These are phyloP conservation scores for Lepus oiostolus DNA, from an alignment of 2,797 vertebrate species.

Conservation along the genomic window DNA sequence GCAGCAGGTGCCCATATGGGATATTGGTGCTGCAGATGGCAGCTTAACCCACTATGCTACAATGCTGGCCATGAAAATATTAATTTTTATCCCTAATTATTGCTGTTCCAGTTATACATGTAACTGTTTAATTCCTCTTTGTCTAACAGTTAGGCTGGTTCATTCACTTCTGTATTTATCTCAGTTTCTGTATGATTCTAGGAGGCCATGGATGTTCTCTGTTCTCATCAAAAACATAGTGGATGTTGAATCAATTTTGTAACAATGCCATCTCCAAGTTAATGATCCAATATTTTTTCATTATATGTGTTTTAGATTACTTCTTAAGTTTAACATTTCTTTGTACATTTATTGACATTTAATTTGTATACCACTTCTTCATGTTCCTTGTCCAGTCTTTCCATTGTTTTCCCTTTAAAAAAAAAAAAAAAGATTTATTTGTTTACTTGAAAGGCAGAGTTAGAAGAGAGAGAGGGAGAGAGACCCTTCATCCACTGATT, in stretches of 20 bases:
- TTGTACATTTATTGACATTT: slow-evolving; percentile 8
- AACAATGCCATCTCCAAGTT: slow-evolving; percentile 41
- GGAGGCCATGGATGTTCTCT: slow-evolving; percentile 16
- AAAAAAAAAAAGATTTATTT: too few relatives aligned
- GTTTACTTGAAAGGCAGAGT: too few relatives aligned
- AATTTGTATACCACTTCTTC: not conserved
- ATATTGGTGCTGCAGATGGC: too few relatives aligned
- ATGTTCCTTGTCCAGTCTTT: not conserved
- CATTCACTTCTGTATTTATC: not conserved
- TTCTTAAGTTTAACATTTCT: slow-evolving; percentile 8
- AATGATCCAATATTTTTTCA: slow-evolving; percentile 35
- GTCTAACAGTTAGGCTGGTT: slow-evolving; percentile 1
- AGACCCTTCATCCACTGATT: too few relatives aligned
- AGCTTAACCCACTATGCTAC: too few relatives aligned
- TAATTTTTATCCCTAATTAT: slow-evolving; percentile 20
- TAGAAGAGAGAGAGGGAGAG: too few relatives aligned
- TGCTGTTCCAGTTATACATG: not conserved
- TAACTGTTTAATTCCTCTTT: not conserved
- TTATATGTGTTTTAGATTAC: slow-evolving; percentile 12
- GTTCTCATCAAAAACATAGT: slow-evolving; percentile 31
- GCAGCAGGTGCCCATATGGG: too few relatives aligned
- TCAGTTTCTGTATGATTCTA: slow-evolving; percentile 13
- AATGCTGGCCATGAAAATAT: too few relatives aligned
- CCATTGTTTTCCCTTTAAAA: not conserved
- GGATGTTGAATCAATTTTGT: slow-evolving; percentile 34